phyloP scores from a whole-genome alignment of 2,797 vertebrate genomes.

The Salarias fasciatus region DNA sequence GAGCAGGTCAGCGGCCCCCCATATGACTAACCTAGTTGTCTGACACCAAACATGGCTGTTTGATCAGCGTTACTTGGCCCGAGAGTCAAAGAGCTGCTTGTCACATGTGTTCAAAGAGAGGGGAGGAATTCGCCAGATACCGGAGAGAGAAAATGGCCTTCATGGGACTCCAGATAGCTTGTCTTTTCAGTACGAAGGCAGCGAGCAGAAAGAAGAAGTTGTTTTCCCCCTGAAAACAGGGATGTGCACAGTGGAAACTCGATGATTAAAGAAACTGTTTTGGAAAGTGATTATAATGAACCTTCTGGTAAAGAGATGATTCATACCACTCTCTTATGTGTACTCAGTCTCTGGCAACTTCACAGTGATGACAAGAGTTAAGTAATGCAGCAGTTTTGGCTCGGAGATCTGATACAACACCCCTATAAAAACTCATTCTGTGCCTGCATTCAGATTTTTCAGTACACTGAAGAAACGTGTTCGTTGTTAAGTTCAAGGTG shows the following conservation, averaged over 20 bases:
- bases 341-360: no score
- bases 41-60: slow-evolving; percentile 68
- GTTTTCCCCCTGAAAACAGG: slow-evolving; percentile 8
- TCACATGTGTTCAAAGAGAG: slow-evolving; percentile 71
- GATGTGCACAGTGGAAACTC: background rate
- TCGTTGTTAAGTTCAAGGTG: background rate
- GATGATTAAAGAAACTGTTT: slow-evolving; percentile 5
- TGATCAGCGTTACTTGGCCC: slow-evolving; percentile 72
- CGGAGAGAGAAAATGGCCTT: slow-evolving; percentile 53
- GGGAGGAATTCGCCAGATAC: slow-evolving; percentile 68
- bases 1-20: slow-evolving; percentile 49
- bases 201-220: slow-evolving; percentile 8
- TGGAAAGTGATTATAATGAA: background rate
- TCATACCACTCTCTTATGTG: background rate
- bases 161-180: slow-evolving; percentile 47
- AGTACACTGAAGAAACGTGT: no score
- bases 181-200: slow-evolving; percentile 45
- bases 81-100: slow-evolving; percentile 71
- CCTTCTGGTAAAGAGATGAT: background rate
- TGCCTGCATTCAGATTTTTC: no score
- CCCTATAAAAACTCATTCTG: no score
- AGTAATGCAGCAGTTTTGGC: no score
- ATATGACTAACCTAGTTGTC: slow-evolving; percentile 71
- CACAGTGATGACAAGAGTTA: no score
- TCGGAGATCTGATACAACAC: no score